A percentile compares a stretch with the other conserved stretches of the same genome.
These are phyloP conservation scores for Scyliorhinus canicula DNA, from an alignment of 2,797 vertebrate species.

Conservation along the genomic window DNA sequence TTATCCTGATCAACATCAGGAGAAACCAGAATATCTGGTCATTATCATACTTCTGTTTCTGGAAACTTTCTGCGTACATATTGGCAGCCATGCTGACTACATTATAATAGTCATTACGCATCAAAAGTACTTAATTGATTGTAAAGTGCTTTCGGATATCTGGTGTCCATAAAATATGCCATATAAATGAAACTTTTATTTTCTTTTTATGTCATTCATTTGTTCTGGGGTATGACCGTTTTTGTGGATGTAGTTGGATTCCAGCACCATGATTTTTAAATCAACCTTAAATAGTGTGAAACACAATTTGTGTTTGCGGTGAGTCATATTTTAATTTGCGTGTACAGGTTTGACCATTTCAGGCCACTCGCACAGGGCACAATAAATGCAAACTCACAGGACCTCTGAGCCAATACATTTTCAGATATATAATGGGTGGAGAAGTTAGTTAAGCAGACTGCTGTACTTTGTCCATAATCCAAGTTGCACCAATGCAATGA, in stretches of 20 bases:
- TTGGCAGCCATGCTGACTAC: neutral
- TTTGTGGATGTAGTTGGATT: neutral
- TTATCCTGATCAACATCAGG: neutral
- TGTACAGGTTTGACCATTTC: neutral
- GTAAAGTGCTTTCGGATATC: neutral
- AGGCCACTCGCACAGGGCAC: neutral
- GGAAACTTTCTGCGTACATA: neutral
- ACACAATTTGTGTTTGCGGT: neutral
- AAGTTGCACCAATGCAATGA: neutral
- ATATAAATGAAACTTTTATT: neutral
- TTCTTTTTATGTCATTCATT: neutral
- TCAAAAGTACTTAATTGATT: neutral
- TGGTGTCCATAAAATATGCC: neutral
- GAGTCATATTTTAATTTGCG: neutral
- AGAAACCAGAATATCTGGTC: neutral
- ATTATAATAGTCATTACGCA: neutral
- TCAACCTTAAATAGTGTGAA: neutral
- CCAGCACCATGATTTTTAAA: neutral
- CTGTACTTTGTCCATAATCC: neutral
- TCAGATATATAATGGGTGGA: neutral
- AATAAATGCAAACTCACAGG: neutral
- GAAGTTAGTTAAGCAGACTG: neutral
- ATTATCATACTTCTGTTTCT: neutral
- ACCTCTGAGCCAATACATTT: neutral
- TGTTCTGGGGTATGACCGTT: neutral